Base-by-base conservation (phyloP, 2,113 vertebrate genomes). In the Otus sunia region DNA sequence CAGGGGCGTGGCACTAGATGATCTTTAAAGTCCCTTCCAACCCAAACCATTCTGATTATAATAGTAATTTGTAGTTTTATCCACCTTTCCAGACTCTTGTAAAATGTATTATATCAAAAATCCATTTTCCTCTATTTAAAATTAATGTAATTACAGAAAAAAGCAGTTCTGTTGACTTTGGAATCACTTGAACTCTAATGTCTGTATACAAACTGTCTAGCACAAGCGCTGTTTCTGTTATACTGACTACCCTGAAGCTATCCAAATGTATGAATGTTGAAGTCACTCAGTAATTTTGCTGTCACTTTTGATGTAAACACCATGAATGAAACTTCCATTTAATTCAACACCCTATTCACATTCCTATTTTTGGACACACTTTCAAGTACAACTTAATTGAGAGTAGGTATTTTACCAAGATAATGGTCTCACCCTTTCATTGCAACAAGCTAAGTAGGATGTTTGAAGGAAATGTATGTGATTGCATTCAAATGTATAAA, bases 281-380 rank as follows among this genome's bases (percentile, higher is more conserved):
- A 86, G 62, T 83, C 3, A 26, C 58, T 92, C 36, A 11, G 50
- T 86, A 86, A 62, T 94, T 93, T 88, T 85, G 45, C 69, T 94
- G 86, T 92, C 71, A 90, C 36, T 92, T 58, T 76, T 74, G 32
- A 59, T 93, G 86, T 92, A 93, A 92, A 91, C 85, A 84, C 22
- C 29, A 60, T 26, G 62, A 41, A 45, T 21, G 32, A 85, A 82
- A 41, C 34, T 86, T 92, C 19, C 23, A 9, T 55, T 76, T 55
- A 68, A 73, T 79, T 63, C 36, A 76, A 49, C 50, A 60, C 43
- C 15, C 20, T 80, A 41, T 32, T 92, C 49, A 36, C 3, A 2
- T 79, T 92, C 15, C 15, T 71, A 4, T 39, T 49, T 86, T 21
- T 88, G 43, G 36, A 30, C 39, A 87, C 7, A 11, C 12, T 88